Evolutionary conservation across 2,888 invertebrate genomes (phyloP), one percentile per base, ranked within the genome.

Genomic region (Dromius quadrimaculatus): DNA sequence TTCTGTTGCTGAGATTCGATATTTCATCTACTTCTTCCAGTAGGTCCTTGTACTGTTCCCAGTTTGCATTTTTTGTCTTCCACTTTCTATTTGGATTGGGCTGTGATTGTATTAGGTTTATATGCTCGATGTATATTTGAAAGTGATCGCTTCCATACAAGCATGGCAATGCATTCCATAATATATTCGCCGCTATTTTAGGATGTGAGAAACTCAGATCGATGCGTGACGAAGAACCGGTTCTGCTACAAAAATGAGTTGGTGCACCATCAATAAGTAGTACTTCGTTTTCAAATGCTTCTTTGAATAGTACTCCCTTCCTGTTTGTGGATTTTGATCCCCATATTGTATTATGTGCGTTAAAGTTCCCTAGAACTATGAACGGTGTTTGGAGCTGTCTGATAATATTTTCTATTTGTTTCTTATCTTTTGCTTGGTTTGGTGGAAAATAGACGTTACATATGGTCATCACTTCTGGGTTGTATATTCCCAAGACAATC

Each of bases 361-460:
- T 62, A 5, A 62, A 23, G 17, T 62, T 43, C 19, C 62, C 62
- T 2, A 38, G 1, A 2, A 65, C 9, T 17, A 65, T 32, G 28
- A 11, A 50, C 6, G 59, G 36, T 59, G 6, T 17, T 8, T 22
- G 41, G 2, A 63, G 28, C 15, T 63, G 43, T 15, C 43, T 63
- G 22, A 63, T 23, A 8, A 20, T 15, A 22, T 17, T 19, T 45
- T 20, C 19, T 45, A 45, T 45, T 45, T 6, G 13, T 8, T 1
- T 9, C n/a, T 45, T 15, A 3, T 1, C n/a, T 45, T 19, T 45
- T 4, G 13, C n/a, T 11, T 5, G 6, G 20, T 45, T 45, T 17
- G 45, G 45, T 6, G 71, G 71, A 15, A 72, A 23, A 38, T 72
- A 73, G 6, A 73, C 23, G 43, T 72, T 72, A 45, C 72, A 72